A percentile compares a stretch with the other conserved stretches of the same genome.
phyloP scores from a whole-genome alignment of 1,140 invertebrate genomes.

The fruit fly (Drosophila melanogaster) region DNA sequence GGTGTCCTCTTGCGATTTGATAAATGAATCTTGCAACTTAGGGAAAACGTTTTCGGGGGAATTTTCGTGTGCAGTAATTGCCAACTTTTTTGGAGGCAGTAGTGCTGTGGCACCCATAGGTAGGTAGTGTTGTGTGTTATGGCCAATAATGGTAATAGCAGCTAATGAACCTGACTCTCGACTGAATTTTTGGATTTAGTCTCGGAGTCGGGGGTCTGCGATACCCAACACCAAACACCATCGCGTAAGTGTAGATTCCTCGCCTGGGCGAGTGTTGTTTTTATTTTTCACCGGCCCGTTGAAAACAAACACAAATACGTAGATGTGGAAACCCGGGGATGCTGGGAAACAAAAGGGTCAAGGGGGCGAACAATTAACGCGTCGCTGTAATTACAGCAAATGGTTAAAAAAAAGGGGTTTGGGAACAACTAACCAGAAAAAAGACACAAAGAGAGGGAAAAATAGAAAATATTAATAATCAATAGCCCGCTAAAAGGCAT shows the following conservation, averaged over 20 bases:
- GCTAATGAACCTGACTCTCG: slow-evolving; percentile 60
- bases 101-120: neutral
- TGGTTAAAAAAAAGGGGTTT: slow-evolving; percentile 50
- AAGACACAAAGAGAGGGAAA: slow-evolving; percentile 16
- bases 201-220: slow-evolving; percentile 16
- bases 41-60: slow-evolving; percentile 13
- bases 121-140: neutral
- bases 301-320: slow-evolving; percentile 66
- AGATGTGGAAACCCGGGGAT: slow-evolving; percentile 47
- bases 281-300: slow-evolving; percentile 37
- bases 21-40: slow-evolving; percentile 22
- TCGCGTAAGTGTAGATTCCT: slow-evolving; percentile 80
- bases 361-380: slow-evolving; percentile 76
- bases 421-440: slow-evolving; percentile 53
- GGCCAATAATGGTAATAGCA: slow-evolving; percentile 61
- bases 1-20: slow-evolving; percentile 40
- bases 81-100: slow-evolving; percentile 22
- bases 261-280: slow-evolving; percentile 57
- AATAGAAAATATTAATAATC: slow-evolving; percentile 75
- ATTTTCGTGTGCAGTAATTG: slow-evolving; percentile 35
- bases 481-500: slow-evolving; percentile 78
- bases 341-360: slow-evolving; percentile 31
- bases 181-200: slow-evolving; percentile 19
- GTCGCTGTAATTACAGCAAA: slow-evolving; percentile 75
- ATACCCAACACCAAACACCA: slow-evolving; percentile 13